These are phyloP conservation scores for Sesia bembeciformis DNA, from an alignment of 2,888 invertebrate species.

Conservation along the genomic window DNA sequence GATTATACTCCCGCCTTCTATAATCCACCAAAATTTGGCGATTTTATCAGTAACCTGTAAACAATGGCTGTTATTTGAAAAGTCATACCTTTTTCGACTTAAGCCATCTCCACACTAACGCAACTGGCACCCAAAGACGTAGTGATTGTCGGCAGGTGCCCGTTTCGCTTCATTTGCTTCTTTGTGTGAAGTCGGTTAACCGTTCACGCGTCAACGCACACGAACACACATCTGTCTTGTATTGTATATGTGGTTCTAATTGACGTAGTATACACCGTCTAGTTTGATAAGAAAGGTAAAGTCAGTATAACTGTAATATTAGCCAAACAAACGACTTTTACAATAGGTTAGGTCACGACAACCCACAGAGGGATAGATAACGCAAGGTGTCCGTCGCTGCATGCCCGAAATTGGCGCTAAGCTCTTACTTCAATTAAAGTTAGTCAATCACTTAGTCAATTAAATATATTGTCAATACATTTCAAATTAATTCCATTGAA, in stretches of 20 bases:
- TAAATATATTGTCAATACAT: no score
- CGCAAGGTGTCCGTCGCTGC: no score
- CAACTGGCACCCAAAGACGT: constrained; percentile 5
- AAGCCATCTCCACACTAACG: constrained; percentile 10
- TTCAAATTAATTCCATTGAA: no score
- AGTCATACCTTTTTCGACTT: background rate
- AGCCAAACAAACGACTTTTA: no score
- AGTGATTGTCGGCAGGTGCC: constrained; percentile 29
- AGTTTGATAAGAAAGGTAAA: background rate
- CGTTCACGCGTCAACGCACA: constrained; percentile 15
- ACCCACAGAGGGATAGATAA: no score
- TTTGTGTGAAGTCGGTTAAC: constrained; percentile 7
- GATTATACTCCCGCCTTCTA: background rate
- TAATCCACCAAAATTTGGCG: background rate
- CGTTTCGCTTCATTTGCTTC: constrained; percentile 22
- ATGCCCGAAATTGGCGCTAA: no score
- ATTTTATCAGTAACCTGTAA: no score
- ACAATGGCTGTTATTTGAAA: no score
- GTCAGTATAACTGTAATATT: no score
- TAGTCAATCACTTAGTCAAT: no score
- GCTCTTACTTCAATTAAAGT: no score
- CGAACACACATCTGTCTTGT: constrained; percentile 9
- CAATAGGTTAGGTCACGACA: no score
- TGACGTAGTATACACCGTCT: background rate
- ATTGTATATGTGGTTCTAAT: constrained; percentile 3